Evolutionary conservation across 2,888 invertebrate species (phyloP).

Genomic region (Zhengitettix transpicula): DNA sequence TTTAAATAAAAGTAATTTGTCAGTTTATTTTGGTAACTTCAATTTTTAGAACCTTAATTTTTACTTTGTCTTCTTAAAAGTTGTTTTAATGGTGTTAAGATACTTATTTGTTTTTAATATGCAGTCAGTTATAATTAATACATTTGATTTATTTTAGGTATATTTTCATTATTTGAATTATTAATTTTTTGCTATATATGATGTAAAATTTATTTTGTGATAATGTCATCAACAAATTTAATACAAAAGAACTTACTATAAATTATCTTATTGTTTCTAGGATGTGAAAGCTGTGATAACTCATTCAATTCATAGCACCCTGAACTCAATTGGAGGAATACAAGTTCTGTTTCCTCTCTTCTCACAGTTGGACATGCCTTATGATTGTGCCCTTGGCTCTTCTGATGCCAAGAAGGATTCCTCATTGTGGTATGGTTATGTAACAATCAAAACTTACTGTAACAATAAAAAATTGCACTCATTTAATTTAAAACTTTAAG

Average conservation of each 20-base stretch:
- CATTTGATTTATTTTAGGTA: no score
- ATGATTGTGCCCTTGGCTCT: slow-evolving; percentile 52
- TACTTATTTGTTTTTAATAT: neutral
- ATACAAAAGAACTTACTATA: neutral
- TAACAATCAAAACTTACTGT: no score
- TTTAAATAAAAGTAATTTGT: no score
- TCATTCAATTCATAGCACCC: slow-evolving; percentile 95
- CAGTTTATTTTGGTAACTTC: neutral
- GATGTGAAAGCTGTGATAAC: slow-evolving; percentile 99
- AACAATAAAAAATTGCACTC: no score
- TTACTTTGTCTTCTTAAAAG: neutral
- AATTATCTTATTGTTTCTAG: slow-evolving; percentile 30
- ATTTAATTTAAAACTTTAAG: no score
- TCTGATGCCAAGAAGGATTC: slow-evolving; percentile 74
- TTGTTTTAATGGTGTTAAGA: neutral
- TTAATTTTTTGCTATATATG: neutral
- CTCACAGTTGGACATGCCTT: slow-evolving; percentile 89
- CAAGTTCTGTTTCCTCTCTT: slow-evolving; percentile 96
- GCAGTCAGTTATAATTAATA: no score
- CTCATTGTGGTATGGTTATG: slow-evolving; percentile 62
- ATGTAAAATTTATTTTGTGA: neutral
- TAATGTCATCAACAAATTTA: neutral
- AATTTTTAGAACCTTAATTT: neutral
- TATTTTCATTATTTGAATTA: no score
- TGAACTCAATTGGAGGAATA: slow-evolving; percentile 97